Conservation (phyloP, 30 jellyfish, hydroid and myxozoan species). For the Aurelia aurita region DNA sequence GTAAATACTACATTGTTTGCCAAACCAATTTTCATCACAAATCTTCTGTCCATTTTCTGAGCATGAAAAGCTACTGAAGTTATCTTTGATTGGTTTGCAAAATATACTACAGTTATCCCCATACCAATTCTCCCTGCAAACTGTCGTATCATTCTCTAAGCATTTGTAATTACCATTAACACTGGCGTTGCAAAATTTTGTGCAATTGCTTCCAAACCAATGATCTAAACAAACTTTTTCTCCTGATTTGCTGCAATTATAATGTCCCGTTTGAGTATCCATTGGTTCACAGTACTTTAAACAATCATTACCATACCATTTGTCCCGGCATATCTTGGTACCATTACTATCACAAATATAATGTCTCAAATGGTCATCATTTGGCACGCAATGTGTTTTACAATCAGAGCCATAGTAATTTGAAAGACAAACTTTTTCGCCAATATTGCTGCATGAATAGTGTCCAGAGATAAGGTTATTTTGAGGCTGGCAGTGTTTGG, state of each 20-base stretch:
- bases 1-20: constrained; percentile 19
- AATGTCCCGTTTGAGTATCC: constrained; percentile 35
- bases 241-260: constrained; percentile 33
- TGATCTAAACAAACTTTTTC: background rate
- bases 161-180: background rate
- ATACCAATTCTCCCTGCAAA: constrained; percentile 24
- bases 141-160: background rate
- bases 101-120: constrained; percentile 32
- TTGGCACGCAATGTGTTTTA: constrained; percentile 19
- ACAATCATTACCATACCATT: constrained; percentile 33
- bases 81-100: background rate
- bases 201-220: constrained; percentile 27
- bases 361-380: background rate
- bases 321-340: background rate
- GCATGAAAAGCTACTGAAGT: no score
- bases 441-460: constrained; percentile 29
- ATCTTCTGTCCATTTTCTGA: constrained; percentile 7
- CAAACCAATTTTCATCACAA: constrained; percentile 30
- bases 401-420: constrained; percentile 66
- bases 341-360: constrained; percentile 26
- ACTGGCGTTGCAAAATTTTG: background rate
- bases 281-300: background rate
- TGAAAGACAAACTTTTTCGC: constrained; percentile 38
- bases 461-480: background rate
- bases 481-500: background rate